A percentile compares a stretch with the other conserved stretches of the same genome.
These are phyloP conservation scores for Sternarchorhynchus goeldii DNA, from an alignment of 2,797 vertebrate species.

Conservation along the genomic window DNA sequence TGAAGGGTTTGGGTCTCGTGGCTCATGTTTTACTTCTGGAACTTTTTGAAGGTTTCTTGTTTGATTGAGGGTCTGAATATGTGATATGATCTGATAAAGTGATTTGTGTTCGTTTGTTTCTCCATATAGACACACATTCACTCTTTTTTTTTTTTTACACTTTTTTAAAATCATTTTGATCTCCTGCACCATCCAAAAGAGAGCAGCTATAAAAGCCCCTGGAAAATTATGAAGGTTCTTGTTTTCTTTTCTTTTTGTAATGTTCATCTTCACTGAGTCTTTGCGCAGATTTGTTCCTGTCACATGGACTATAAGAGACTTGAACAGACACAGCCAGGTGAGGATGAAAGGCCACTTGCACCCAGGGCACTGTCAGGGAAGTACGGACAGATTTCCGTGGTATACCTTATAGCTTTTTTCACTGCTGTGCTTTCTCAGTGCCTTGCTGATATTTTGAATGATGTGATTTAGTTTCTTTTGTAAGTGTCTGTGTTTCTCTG, in stretches of 20 bases:
- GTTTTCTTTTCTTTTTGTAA: slow-evolving; percentile 19
- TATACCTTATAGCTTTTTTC: slow-evolving; percentile 16
- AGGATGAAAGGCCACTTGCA: slow-evolving; percentile 35
- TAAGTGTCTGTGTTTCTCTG: not conserved
- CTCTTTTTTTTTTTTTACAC: slow-evolving; percentile 6
- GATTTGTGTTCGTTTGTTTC: not conserved
- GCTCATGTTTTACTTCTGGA: slow-evolving; percentile 61
- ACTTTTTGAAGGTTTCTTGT: slow-evolving; percentile 58
- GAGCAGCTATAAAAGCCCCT: slow-evolving; percentile 58
- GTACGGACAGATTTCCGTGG: slow-evolving; percentile 10
- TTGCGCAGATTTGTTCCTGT: slow-evolving; percentile 21
- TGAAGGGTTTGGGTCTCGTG: slow-evolving; percentile 80
- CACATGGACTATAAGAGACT: slow-evolving; percentile 21
- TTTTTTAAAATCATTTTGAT: slow-evolving; percentile 18
- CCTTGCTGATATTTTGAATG: slow-evolving; percentile 60
- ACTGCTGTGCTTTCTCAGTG: slow-evolving; percentile 57
- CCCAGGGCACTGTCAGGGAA: slow-evolving; percentile 13
- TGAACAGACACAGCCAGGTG: slow-evolving; percentile 27
- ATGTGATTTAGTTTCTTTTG: slow-evolving; percentile 48
- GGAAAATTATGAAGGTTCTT: slow-evolving; percentile 53
- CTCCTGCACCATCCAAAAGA: slow-evolving; percentile 37
- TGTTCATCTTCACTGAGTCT: slow-evolving; percentile 26
- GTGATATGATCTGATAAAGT: slow-evolving; percentile 32
- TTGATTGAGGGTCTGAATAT: slow-evolving; percentile 42
- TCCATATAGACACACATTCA: slow-evolving; percentile 21